phyloP scores from a whole-genome alignment of 2,113 vertebrate genomes.

The Arizona elegans region DNA sequence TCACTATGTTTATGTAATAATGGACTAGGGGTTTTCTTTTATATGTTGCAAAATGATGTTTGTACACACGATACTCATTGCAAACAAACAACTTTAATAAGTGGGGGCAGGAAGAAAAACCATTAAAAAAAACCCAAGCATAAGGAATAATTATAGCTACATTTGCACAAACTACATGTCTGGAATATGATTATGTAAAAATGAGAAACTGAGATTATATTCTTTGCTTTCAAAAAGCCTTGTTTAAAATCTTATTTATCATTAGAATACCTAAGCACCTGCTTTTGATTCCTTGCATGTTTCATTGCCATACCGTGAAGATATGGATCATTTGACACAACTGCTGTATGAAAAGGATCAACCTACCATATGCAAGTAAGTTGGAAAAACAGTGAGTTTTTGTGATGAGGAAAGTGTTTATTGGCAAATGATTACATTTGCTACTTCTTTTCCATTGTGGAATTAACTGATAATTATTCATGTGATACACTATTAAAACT shows the following conservation, averaged over 20 bases:
- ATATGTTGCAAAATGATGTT: constrained; percentile 54
- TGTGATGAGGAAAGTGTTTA: not conserved
- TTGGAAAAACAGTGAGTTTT: not conserved
- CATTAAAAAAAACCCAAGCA: constrained; percentile 33
- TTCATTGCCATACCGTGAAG: constrained; percentile 20
- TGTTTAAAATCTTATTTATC: constrained; percentile 40
- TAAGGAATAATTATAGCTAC: constrained; percentile 46
- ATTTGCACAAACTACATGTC: constrained; percentile 53
- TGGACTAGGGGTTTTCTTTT: constrained; percentile 57
- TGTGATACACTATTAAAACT: constrained; percentile 21
- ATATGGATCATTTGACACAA: not conserved
- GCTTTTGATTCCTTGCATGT: not conserved
- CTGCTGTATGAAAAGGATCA: constrained; percentile 24
- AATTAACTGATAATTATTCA: constrained; percentile 28
- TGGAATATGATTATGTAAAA: constrained; percentile 59
- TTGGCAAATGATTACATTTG: not conserved
- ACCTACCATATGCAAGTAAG: not conserved
- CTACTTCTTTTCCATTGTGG: constrained; percentile 8
- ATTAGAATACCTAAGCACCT: constrained; percentile 40
- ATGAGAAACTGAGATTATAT: constrained; percentile 55
- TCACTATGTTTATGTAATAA: constrained; percentile 56
- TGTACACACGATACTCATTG: constrained; percentile 50
- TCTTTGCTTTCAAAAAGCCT: constrained; percentile 42
- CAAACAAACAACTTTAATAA: constrained; percentile 61
- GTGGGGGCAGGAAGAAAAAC: not conserved